These are phyloP conservation scores for Cephus pygmeus DNA, from an alignment of 2,888 invertebrate species.

Conservation along the genomic window DNA sequence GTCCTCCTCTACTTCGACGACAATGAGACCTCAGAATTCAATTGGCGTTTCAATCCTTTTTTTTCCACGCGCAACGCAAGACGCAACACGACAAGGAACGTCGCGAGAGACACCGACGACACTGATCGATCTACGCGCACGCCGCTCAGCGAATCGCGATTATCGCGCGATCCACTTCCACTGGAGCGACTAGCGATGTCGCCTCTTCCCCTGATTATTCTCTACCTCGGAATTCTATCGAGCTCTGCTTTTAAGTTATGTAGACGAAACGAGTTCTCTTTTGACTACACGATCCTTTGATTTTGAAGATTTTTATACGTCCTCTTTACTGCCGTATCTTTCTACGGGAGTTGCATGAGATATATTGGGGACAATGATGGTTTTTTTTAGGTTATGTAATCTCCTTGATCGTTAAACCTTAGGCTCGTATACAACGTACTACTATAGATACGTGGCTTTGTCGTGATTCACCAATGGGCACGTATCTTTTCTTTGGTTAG, in stretches of 20 bases:
- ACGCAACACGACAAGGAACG: background rate
- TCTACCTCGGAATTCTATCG: background rate
- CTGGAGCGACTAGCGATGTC: background rate
- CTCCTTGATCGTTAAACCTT: background rate
- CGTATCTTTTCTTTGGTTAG: background rate
- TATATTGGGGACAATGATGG: background rate
- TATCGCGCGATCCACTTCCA: background rate
- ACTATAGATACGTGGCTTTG: background rate
- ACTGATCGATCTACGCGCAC: constrained; percentile 7
- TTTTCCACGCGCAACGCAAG: constrained; percentile 3
- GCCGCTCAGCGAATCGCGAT: background rate
- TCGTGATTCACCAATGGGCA: background rate
- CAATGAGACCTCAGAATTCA: background rate
- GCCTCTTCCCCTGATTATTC: background rate
- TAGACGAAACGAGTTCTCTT: background rate
- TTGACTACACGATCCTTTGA: background rate
- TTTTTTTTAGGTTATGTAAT: background rate
- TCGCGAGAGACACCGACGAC: constrained; percentile 2
- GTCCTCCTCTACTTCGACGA: background rate
- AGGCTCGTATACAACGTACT: background rate
- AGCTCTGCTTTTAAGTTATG: background rate
- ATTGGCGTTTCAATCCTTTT: background rate
- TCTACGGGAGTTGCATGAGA: background rate
- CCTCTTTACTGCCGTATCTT: background rate
- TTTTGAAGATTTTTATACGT: background rate